Evolutionary conservation across 2,113 vertebrate genomes (phyloP), one percentile per base, ranked within the genome.

Genomic region (Mus spicilegus): DNA sequence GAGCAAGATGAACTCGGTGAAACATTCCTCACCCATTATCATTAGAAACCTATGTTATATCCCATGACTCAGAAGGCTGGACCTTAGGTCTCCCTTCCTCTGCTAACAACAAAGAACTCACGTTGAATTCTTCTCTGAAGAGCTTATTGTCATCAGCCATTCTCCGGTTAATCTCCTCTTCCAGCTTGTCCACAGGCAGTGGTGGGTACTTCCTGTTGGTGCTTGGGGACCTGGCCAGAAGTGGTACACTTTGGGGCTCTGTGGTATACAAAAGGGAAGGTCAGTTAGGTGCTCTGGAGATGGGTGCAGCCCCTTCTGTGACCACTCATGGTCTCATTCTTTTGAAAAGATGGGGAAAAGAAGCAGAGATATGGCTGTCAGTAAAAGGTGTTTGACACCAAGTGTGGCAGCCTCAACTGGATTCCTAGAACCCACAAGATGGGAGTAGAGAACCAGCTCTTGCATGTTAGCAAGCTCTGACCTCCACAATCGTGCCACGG

Each of bases 71-170:
- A 78, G 92, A 90, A 89, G 87, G 67, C 22, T 36, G 28, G 54
- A 88, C 56, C 49, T 54, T 81, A 61, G 19, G 67, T 87, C 58
- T 95, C 88, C 73, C 89, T 92, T 95, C 81, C 69, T 84, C 69
- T 91, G 80, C 56, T 94, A 61, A 91, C 54, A 92, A 93, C 73
- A 95, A 67, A 95, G 87, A 78, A 98, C 99, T 98, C 99, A 99
- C 99, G 5, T 99, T 99, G 97, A 99, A 99, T 98, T 99, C 99
- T 96, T 99, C 99, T 88, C 99, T 98, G 97, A 99, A 99, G 96
- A 99, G 99, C 96, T 99, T 99, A 98, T 99, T 99, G 99, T 99
- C 99, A 39, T 99, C 99, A 0, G 99, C 99, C 99, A 99, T 99
- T 95, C 99, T 99, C 28, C 99, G 99, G 95, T 99, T 99, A 98